Base-by-base conservation (phyloP, 2,797 vertebrate species). In the Cheracebus regulus region DNA sequence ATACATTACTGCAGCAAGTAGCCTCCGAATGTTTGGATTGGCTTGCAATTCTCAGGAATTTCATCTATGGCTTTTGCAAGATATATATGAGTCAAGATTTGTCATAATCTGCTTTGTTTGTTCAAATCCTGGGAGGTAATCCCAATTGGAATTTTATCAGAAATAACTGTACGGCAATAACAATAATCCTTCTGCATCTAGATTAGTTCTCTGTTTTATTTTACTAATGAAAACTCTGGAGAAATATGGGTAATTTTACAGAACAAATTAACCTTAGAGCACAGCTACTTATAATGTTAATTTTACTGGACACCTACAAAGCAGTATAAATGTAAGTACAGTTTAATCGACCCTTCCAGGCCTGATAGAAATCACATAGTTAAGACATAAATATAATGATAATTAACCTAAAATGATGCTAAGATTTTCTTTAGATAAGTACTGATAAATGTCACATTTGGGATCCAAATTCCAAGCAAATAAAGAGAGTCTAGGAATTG, bases 191-290 rank as follows among this genome's bases (percentile, higher is more conserved):
- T 98, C 96, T 98, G 97, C 96, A 98, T 98, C 97, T 98, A 97
- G 98, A 98, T 98, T 98, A 97, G 92, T 97, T 97, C 85, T 98
- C 93, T 97, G 93, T 97, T 98, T 98, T 98, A 98, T 98, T 98
- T 95, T 94, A 83, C 98, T 99, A 98, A 99, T 98, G 98, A 99
- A 98, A 98, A 98, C 98, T 98, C 98, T 97, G 95, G 98, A 98
- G 98, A 97, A 96, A 97, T 97, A 92, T 88, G 97, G 89, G 96
- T 95, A 98, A 98, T 98, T 99, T 99, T 98, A 98, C 81, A 97
- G 98, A 99, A 98, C 98, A 98, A 98, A 99, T 99, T 99, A 99
- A 99, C 98, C 98, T 98, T 96, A 98, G 91, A 98, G 96, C 98
- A 96, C 94, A 98, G 88, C 88, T 96, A 97, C 98, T 98, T 98